Evolutionary conservation across 1,140 invertebrate species (phyloP).

Genomic region (Colletes gigas): DNA sequence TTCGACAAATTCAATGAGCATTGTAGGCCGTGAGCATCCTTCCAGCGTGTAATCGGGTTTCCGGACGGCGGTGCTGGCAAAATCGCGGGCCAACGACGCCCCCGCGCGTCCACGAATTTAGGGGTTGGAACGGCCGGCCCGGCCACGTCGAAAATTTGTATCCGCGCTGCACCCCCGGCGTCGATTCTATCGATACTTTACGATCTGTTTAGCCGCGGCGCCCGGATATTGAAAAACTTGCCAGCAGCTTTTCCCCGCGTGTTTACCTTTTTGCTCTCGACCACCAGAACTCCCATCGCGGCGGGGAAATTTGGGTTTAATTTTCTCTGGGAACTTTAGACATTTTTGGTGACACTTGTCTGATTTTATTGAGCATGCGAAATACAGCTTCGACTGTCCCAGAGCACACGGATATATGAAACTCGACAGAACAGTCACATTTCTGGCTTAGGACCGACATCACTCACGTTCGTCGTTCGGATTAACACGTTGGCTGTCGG

Average conservation of each 20-base stretch:
- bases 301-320: no score
- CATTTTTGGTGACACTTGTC: no score
- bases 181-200: conserved; percentile 49
- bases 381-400: no score
- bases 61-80: conserved; percentile 50
- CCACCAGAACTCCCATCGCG: no score
- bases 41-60: conserved; percentile 67
- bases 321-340: no score
- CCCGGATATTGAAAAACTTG: conserved; percentile 34
- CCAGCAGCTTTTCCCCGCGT: background rate
- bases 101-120: conserved; percentile 26
- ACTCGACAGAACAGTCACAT: no score
- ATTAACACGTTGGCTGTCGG: no score
- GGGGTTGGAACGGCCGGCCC: conserved; percentile 35
- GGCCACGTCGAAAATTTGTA: conserved; percentile 51
- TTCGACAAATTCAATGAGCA: conserved; percentile 72
- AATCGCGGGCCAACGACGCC: conserved; percentile 38
- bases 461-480: no score
- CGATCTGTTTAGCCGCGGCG: conserved; percentile 44
- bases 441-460: no score
- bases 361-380: no score
- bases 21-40: conserved; percentile 63
- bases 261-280: no score
- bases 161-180: background rate
- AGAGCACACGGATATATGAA: no score